Evolutionary conservation across 2,888 invertebrate species (phyloP).

Genomic region (Altica lythri): DNA sequence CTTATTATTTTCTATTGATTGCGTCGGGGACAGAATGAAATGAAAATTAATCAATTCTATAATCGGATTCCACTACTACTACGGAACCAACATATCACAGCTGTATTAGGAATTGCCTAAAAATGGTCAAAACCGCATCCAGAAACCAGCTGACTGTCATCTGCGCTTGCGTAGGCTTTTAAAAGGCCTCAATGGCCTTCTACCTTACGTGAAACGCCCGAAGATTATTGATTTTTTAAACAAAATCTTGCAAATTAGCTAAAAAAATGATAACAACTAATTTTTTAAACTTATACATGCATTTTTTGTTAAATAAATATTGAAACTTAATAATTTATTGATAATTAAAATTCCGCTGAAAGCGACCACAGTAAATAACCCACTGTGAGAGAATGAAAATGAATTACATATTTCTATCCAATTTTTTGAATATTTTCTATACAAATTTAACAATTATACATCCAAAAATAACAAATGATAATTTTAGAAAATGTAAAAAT

Average conservation of each 20-base stretch:
- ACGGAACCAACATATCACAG: slow-evolving; percentile 37
- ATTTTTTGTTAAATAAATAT: too few species aligned
- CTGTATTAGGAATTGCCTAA: slow-evolving; percentile 45
- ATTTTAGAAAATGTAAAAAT: slow-evolving; percentile 25
- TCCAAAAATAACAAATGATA: slow-evolving; percentile 23
- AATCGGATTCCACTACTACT: slow-evolving; percentile 27
- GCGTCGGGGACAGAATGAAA: slow-evolving; percentile 2
- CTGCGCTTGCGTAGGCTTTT: slow-evolving; percentile 45
- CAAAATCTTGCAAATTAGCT: slow-evolving; percentile 38
- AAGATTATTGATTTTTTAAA: slow-evolving; percentile 53
- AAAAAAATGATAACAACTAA: too few species aligned
- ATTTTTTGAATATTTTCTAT: not conserved
- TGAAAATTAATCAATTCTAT: slow-evolving; percentile 20
- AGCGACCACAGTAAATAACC: too few species aligned
- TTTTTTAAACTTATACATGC: too few species aligned
- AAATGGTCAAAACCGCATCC: slow-evolving; percentile 34
- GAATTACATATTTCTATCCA: too few species aligned
- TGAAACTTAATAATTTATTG: too few species aligned
- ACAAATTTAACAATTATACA: slow-evolving; percentile 9
- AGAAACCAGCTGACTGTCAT: slow-evolving; percentile 48
- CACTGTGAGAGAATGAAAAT: not conserved
- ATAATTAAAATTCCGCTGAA: too few species aligned
- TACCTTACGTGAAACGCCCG: slow-evolving; percentile 49
- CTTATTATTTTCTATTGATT: not conserved
- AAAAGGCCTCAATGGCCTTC: slow-evolving; percentile 44